Base-by-base conservation (phyloP, 2,888 invertebrate species). In the Tiliacea citrago region DNA sequence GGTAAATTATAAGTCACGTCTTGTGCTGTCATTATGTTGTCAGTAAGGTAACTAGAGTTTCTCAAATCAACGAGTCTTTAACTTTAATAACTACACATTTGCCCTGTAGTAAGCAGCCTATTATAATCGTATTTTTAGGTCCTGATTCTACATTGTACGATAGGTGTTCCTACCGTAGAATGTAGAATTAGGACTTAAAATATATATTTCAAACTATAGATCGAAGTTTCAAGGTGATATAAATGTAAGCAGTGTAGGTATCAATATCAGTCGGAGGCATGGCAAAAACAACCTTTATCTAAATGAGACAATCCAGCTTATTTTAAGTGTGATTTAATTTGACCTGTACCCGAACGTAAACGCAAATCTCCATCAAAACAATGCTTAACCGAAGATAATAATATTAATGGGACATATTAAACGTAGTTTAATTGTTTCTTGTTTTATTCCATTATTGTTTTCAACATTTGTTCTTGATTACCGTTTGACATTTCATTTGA, bases 381-480 rank as follows among this genome's bases (percentile, higher is more conserved):
- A 81, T 75, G 73, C 82, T 83, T 81, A 79, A 77, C 65, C 47
- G 49, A 72, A 68, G 88, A 90, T 91, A 91, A 89, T 72, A 67
- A 61, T 67, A 71, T 85, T 87, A 89, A 91, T 86, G 85, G 88
- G 84, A 85, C 90, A 90, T 91, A n/a, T n/a, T n/a, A 88, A 89
- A 88, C 83, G 90, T 89, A 88, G 88, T 85, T 90, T 90, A 91
- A 92, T 93, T 91, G 90, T 92, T 91, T 91, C 93, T 93, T 90
- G 94, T 93, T 93, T 94, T 94, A 94, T 95, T 95, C 94, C 94
- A 92, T 93, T 93, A 93, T 94, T 94, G 93, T 92, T 92, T 89
- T 92, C 91, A 91, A 91, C 88, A 86, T 82, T 85, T 85, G 86
- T 81, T 86, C 83, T 84, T 90, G 90, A 93, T 93, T 92, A 91